Base-by-base conservation (phyloP, 2,888 invertebrate species). In the Eupsilia transversa region DNA sequence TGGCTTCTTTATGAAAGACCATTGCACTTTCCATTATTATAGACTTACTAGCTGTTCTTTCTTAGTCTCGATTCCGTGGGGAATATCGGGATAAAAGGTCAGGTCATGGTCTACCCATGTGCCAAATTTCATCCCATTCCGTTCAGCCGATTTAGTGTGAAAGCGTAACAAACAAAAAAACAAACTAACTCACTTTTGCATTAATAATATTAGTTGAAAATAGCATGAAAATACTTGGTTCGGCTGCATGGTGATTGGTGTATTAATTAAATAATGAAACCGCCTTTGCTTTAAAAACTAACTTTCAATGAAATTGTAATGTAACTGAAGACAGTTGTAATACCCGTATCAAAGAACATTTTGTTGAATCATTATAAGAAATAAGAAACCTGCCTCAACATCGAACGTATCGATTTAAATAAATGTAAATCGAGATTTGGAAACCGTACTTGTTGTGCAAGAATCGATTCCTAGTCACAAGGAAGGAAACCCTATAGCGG, bases 401-500 rank as follows among this genome's bases (percentile, higher is more conserved):
- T 61, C 60, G 35, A 66, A 57, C n/a, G 20, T 59, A 82, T 79
- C 68, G 60, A 79, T 74, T 65, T 49, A 77, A 77, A 81, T 70
- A 46, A 64, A 72, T 82, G 80, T 79, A 81, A 79, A 79, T 83
- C 49, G 74, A 84, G 71, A 80, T 77, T 80, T 80, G 77, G 84
- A 85, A 82, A 78, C 83, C 83, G 68, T 77, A 86, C 74, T 65
- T 56, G 68, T 83, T 80, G 46, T 69, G 79, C 74, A 86, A 84
- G 78, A 88, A 88, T 89, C 87, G 86, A 86, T 88, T 83, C 82
- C 85, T 77, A 83, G 79, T 82, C 73, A 80, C 84, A 76, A 89
- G 91, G 91, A 92, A 92, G 84, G 93, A 93, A 93, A 93, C 93
- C 93, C 80, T 92, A 91, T 84, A 90, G 46, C 38, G 54, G n/a